phyloP scores from a whole-genome alignment of 2,797 vertebrate species.

The Sebastes itinus region DNA sequence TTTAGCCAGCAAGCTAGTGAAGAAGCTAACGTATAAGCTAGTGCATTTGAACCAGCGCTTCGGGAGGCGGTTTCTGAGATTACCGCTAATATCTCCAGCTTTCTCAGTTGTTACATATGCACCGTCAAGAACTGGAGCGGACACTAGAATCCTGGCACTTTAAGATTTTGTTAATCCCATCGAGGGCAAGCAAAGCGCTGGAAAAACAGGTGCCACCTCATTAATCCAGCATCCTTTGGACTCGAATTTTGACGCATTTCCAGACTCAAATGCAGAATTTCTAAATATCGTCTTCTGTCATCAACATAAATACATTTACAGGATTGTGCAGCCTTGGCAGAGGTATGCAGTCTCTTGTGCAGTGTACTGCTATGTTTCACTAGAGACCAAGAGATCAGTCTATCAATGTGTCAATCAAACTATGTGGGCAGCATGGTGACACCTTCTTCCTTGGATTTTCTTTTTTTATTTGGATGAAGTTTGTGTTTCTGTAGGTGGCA shows the following conservation, averaged over 20 bases:
- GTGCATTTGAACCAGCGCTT: neutral
- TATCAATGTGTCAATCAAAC: conserved; percentile 36
- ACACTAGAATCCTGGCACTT: neutral
- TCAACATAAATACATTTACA: neutral
- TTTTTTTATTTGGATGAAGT: conserved; percentile 18
- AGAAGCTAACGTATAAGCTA: neutral
- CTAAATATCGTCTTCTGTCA: neutral
- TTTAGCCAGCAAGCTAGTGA: neutral
- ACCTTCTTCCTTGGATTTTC: neutral
- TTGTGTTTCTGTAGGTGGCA: conserved; percentile 19
- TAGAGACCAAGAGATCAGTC: neutral
- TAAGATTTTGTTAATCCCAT: neutral
- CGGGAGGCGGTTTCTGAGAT: neutral
- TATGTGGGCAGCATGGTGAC: conserved; percentile 20
- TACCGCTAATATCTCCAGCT: neutral
- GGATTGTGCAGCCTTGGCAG: neutral
- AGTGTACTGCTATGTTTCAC: neutral
- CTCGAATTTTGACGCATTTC: neutral
- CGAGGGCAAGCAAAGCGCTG: neutral
- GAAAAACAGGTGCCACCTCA: neutral
- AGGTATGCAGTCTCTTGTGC: neutral
- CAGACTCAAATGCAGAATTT: neutral
- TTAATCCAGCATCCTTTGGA: neutral
- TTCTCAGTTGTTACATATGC: too few species aligned
- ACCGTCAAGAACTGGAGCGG: too few species aligned